These are phyloP conservation scores for Archips crataeganus DNA, from an alignment of 2,888 invertebrate species.

Conservation along the genomic window DNA sequence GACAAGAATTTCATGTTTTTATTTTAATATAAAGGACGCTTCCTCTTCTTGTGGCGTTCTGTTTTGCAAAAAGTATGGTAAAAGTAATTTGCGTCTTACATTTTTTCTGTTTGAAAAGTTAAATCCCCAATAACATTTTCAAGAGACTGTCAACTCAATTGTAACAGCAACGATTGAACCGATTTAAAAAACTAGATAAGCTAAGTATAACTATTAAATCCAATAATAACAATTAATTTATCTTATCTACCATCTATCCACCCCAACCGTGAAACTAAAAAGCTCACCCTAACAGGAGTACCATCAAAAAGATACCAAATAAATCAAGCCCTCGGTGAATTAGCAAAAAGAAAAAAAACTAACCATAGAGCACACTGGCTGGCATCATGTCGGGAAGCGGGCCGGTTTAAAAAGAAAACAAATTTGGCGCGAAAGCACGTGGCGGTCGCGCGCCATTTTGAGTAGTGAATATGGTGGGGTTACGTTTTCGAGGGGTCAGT, in stretches of 20 bases:
- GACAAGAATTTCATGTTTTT: too few relatives aligned
- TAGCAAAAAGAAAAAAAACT: constrained; percentile 54
- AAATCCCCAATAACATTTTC: neutral
- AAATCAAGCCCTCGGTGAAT: constrained; percentile 62
- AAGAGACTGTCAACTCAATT: neutral
- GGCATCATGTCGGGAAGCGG: constrained; percentile 39
- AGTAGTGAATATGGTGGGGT: constrained; percentile 44
- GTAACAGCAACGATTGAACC: neutral
- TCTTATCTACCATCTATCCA: constrained; percentile 34
- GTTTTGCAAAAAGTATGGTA: too few relatives aligned
- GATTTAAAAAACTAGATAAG: constrained; percentile 12
- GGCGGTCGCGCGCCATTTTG: constrained; percentile 53
- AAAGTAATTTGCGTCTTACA: too few relatives aligned
- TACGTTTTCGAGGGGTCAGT: constrained; percentile 21
- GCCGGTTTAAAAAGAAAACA: constrained; percentile 46
- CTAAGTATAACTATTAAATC: constrained; percentile 29
- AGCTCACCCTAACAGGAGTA: constrained; percentile 27
- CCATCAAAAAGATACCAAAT: constrained; percentile 44
- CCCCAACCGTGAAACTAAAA: constrained; percentile 28
- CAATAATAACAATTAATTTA: constrained; percentile 36
- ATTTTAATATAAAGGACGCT: neutral
- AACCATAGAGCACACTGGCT: constrained; percentile 29
- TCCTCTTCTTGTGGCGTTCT: too few relatives aligned
- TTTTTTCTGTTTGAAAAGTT: neutral
- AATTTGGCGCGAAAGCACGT: constrained; percentile 54